These are phyloP conservation scores for Rhinichthys klamathensis DNA, from an alignment of 2,113 vertebrate genomes.

Conservation along the genomic window DNA sequence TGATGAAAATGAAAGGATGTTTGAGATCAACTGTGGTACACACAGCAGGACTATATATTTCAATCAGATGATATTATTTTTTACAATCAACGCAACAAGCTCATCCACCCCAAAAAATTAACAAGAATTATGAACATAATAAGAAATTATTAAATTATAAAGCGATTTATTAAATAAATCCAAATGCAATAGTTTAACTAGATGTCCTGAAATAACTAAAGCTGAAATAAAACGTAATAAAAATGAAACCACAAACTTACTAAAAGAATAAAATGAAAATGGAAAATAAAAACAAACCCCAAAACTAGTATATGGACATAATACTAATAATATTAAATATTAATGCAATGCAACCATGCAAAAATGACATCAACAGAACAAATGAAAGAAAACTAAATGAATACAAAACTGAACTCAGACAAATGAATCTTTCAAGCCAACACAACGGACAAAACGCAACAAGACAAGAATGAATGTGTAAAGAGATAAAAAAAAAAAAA, in stretches of 20 bases:
- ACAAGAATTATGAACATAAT: too few species aligned
- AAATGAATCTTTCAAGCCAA: constrained; percentile 10
- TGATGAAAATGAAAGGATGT: not conserved
- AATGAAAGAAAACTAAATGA: constrained; percentile 1
- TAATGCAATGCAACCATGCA: constrained; percentile 26
- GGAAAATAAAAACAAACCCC: not conserved
- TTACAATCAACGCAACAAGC: too few species aligned
- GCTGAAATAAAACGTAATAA: not conserved
- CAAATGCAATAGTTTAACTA: not conserved
- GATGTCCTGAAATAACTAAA: not conserved
- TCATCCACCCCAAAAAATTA: too few species aligned
- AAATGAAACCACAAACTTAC: not conserved
- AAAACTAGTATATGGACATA: not conserved
- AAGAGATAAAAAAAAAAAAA: not conserved
- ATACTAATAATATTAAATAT: not conserved
- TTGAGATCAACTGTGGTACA: too few species aligned
- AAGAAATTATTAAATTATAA: too few species aligned
- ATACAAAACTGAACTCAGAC: constrained; percentile 3
- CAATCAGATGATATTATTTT: too few species aligned
- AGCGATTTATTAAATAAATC: too few species aligned
- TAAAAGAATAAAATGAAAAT: not conserved
- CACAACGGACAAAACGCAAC: not conserved
- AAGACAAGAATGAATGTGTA: not conserved
- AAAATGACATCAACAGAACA: constrained; percentile 6
- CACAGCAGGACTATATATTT: too few species aligned